These are phyloP conservation scores for Chrosomus eos DNA, from an alignment of 2,797 vertebrate species.

Conservation along the genomic window DNA sequence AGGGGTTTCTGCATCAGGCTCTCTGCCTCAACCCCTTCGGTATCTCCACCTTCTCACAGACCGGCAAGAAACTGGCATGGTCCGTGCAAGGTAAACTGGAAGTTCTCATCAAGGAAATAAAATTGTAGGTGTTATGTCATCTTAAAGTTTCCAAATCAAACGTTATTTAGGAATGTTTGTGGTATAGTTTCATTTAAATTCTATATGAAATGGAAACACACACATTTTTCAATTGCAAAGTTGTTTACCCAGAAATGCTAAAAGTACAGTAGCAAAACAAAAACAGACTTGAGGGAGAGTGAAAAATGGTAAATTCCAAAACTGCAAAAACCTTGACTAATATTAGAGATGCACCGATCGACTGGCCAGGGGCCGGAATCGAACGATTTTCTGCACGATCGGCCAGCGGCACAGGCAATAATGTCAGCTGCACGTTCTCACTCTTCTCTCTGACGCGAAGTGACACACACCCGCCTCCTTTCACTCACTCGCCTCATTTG, in stretches of 20 bases:
- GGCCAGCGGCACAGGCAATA: no score
- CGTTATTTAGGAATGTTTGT: not conserved
- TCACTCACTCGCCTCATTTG: no score
- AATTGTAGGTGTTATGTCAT: not conserved
- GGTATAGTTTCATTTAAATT: not conserved
- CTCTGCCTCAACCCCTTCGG: conserved; percentile 89
- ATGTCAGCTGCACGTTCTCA: no score
- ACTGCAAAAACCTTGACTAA: not conserved
- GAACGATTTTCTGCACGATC: no score
- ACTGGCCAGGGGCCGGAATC: no score
- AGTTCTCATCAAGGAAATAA: not conserved
- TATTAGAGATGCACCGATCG: not conserved
- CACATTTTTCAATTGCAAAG: not conserved
- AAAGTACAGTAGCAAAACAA: not conserved
- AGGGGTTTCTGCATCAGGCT: conserved; percentile 82
- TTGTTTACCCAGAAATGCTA: not conserved
- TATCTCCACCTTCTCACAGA: conserved; percentile 85
- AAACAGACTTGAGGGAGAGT: not conserved
- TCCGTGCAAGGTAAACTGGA: conserved; percentile 86
- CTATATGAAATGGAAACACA: not conserved
- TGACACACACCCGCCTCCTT: no score
- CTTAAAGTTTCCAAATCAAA: not conserved
- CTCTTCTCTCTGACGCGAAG: no score
- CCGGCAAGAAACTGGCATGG: conserved; percentile 93
- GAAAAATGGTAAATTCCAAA: not conserved